Evolutionary conservation across 1,140 invertebrate species (phyloP).

Genomic region (Zaprionus lachaisei): DNA sequence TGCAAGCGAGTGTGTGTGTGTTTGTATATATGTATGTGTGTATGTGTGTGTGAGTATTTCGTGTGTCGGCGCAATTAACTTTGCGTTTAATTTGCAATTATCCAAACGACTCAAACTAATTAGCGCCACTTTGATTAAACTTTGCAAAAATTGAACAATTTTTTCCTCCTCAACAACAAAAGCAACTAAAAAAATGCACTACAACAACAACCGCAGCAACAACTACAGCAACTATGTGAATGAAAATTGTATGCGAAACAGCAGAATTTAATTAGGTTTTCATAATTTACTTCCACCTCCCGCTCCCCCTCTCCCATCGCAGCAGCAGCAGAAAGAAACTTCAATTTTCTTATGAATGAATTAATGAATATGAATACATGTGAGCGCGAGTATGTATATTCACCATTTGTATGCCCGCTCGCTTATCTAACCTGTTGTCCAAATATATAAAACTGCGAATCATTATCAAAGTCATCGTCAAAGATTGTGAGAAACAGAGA

Average conservation of each 20-base stretch:
- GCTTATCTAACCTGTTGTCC: constrained; percentile 40
- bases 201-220: constrained; percentile 10
- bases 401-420: not conserved
- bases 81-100: constrained; percentile 83
- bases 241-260: constrained; percentile 3
- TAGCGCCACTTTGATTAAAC: constrained; percentile 81
- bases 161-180: constrained; percentile 19
- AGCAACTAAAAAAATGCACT: constrained; percentile 29
- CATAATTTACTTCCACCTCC: constrained; percentile 1
- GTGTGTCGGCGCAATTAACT: constrained; percentile 80
- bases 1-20: constrained; percentile 37
- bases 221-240: not conserved
- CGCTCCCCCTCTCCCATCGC: not conserved
- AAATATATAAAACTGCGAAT: constrained; percentile 21
- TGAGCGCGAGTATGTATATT: not conserved
- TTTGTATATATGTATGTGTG: constrained; percentile 11
- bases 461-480: constrained; percentile 32
- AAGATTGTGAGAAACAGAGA: constrained; percentile 48
- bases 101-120: constrained; percentile 82
- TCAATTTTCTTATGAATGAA: constrained; percentile 35
- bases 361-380: constrained; percentile 12
- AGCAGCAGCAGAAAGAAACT: constrained; percentile 13
- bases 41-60: constrained; percentile 53
- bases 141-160: constrained; percentile 64
- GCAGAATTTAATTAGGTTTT: constrained; percentile 32